These are phyloP conservation scores for Drosophila macrospina DNA, from an alignment of 2,888 invertebrate species.

Conservation along the genomic window DNA sequence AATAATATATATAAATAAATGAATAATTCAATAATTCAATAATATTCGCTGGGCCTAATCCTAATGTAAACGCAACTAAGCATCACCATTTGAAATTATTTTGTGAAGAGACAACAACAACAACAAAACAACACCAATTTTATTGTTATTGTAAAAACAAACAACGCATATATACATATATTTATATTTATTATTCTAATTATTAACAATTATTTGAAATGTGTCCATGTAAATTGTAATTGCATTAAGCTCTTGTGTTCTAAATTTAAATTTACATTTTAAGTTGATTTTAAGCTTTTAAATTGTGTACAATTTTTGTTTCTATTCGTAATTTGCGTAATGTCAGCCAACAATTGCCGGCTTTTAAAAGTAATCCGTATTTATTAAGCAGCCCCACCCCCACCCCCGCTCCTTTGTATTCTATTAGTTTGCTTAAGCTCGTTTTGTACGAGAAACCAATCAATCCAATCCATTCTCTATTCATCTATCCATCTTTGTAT, in stretches of 20 bases:
- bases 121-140: conserved; percentile 46
- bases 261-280: conserved; percentile 33
- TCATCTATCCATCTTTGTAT: conserved; percentile 21
- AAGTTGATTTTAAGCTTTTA: conserved; percentile 13
- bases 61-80: conserved; percentile 59
- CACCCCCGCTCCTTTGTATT: conserved; percentile 62
- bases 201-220: conserved; percentile 21
- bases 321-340: conserved; percentile 21
- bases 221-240: conserved; percentile 66
- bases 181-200: conserved; percentile 45
- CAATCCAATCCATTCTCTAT: conserved; percentile 28
- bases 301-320: conserved; percentile 46
- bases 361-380: conserved; percentile 48
- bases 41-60: conserved; percentile 47
- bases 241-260: conserved; percentile 47
- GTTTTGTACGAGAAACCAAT: conserved; percentile 33
- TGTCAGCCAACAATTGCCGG: conserved; percentile 56
- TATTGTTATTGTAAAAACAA: conserved; percentile 38
- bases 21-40: conserved; percentile 29
- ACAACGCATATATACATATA: conserved; percentile 36
- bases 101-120: conserved; percentile 51
- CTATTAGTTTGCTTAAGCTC: conserved; percentile 63
- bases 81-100: conserved; percentile 80
- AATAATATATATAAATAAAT: conserved; percentile 9
- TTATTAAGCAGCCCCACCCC: conserved; percentile 58